phyloP scores from a whole-genome alignment of 2,797 vertebrate species.

The Rhabdophis nuchalis region DNA sequence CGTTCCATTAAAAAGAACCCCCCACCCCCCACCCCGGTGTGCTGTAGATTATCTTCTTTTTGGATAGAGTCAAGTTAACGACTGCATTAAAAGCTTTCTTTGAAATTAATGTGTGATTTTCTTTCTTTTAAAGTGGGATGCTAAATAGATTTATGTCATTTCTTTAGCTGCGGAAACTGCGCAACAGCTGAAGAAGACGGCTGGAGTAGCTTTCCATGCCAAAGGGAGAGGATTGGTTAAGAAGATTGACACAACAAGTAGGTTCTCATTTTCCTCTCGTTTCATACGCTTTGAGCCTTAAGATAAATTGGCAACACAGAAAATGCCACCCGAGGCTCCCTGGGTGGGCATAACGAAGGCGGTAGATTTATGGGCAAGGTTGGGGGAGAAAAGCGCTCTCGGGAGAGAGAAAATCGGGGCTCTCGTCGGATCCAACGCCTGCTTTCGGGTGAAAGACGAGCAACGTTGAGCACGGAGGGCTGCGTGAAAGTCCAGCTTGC shows the following conservation, averaged over 20 bases:
- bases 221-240: constrained; percentile 96
- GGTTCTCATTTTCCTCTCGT: constrained; percentile 53
- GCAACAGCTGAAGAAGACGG: constrained; percentile 95
- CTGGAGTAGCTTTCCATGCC: constrained; percentile 94
- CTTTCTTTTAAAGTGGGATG: background rate
- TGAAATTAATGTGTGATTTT: background rate
- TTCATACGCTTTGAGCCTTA: background rate
- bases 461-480: rapidly evolving
- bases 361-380: too few species aligned
- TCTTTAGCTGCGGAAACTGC: constrained; percentile 90
- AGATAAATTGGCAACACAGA: background rate
- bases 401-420: background rate
- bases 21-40: too few species aligned
- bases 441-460: background rate
- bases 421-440: background rate
- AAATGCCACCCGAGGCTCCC: background rate
- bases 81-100: background rate
- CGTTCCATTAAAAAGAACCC: background rate
- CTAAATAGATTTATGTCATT: background rate
- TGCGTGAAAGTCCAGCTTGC: background rate
- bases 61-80: background rate
- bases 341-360: background rate
- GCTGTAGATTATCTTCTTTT: too few species aligned
- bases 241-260: constrained; percentile 97
- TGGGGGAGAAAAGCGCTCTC: background rate